Conservation (phyloP, 2,113 vertebrate species). For the Actenoides hombroni region DNA sequence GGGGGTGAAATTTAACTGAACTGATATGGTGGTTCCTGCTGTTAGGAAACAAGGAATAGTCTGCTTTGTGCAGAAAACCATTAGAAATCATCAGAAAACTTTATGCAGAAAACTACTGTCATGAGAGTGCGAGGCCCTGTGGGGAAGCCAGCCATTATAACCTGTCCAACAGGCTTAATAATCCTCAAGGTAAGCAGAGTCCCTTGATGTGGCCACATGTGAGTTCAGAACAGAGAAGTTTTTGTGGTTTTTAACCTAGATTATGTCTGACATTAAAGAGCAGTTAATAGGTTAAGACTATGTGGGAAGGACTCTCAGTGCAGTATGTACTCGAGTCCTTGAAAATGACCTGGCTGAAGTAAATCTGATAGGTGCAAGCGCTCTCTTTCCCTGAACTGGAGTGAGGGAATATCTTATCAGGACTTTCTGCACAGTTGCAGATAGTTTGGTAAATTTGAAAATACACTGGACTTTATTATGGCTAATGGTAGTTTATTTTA, state of each 20-base stretch:
- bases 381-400: background rate
- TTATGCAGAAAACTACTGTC: background rate
- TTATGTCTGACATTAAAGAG: constrained; percentile 26
- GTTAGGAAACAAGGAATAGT: background rate
- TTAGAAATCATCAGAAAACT: background rate
- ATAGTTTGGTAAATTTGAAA: background rate
- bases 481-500: constrained; percentile 4
- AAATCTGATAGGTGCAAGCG: background rate
- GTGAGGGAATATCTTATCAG: background rate
- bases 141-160: background rate
- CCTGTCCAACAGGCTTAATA: constrained; percentile 14
- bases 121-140: background rate
- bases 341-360: background rate
- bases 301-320: constrained; percentile 11
- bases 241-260: constrained; percentile 17
- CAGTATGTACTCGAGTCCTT: background rate
- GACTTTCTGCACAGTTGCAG: constrained; percentile 8
- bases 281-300: background rate
- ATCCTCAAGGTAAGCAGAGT: background rate
- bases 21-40: background rate
- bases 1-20: background rate
- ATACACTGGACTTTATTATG: constrained; percentile 41
- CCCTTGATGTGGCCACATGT: constrained; percentile 48
- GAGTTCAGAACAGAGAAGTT: constrained; percentile 25
- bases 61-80: background rate